phyloP scores from a whole-genome alignment of 2,888 invertebrate species.

The Hirtodrosophila histrioides region DNA sequence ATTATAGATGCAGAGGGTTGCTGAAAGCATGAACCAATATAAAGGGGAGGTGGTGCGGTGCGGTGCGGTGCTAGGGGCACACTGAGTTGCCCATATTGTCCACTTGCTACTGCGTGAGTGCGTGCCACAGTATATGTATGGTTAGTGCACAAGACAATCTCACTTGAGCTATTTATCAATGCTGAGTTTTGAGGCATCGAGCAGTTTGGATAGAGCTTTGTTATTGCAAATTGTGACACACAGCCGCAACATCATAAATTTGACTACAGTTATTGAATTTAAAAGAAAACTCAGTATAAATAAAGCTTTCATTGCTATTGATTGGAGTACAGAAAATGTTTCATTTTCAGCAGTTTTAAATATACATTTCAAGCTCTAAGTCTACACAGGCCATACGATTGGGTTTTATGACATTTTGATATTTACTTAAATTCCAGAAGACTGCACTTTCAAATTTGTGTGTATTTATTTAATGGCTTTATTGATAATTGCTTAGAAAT shows the following conservation, averaged over 20 bases:
- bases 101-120: slow-evolving; percentile 52
- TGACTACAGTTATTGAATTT: slow-evolving; percentile 23
- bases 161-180: slow-evolving; percentile 73
- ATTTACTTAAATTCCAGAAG: no score
- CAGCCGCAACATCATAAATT: slow-evolving; percentile 35
- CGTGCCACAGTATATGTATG: slow-evolving; percentile 40
- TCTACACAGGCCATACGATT: no score
- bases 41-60: no score
- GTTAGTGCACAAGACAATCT: slow-evolving; percentile 56
- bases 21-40: slow-evolving; percentile 38
- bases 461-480: no score
- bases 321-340: no score
- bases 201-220: slow-evolving; percentile 31
- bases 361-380: no score
- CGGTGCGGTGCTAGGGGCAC: neutral
- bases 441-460: no score
- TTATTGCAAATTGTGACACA: slow-evolving; percentile 49
- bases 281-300: slow-evolving; percentile 16
- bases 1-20: slow-evolving; percentile 75
- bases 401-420: no score
- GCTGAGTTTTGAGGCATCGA: slow-evolving; percentile 39
- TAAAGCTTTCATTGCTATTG: slow-evolving; percentile 26
- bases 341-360: no score
- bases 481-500: no score
- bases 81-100: slow-evolving; percentile 41